Percentiles rank a stretch among this genome's conserved stretches.
Evolutionary conservation across 2,113 vertebrate species (phyloP).

Genomic region (Notarius lentiginosus): DNA sequence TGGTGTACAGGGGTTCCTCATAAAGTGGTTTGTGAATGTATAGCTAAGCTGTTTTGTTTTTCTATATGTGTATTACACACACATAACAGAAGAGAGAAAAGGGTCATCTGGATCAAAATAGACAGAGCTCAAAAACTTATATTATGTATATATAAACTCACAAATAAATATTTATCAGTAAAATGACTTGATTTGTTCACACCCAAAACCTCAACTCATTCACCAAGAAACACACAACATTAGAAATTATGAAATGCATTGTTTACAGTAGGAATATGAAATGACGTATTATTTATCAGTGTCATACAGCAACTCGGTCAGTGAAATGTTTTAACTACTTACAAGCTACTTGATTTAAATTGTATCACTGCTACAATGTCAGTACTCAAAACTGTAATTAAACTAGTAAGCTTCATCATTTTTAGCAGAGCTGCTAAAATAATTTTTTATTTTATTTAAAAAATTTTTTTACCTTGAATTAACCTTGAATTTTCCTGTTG

Average conservation of each 20-base stretch:
- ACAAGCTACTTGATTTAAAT: conserved; percentile 10
- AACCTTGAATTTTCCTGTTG: background rate
- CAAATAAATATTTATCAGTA: background rate
- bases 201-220: background rate
- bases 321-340: background rate
- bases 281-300: background rate
- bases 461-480: background rate
- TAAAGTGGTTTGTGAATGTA: background rate
- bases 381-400: background rate
- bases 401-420: background rate
- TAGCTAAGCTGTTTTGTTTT: background rate
- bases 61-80: background rate
- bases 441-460: no score
- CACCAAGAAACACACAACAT: background rate
- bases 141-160: background rate
- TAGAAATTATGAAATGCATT: background rate
- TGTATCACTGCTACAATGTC: background rate
- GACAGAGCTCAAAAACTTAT: background rate
- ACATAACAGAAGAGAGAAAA: background rate
- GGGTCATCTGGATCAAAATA: background rate
- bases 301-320: no score
- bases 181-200: background rate
- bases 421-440: background rate
- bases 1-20: background rate
- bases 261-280: background rate